These are phyloP conservation scores for Pachyuromys duprasi DNA, from an alignment of 2,797 vertebrate genomes.

Conservation along the genomic window DNA sequence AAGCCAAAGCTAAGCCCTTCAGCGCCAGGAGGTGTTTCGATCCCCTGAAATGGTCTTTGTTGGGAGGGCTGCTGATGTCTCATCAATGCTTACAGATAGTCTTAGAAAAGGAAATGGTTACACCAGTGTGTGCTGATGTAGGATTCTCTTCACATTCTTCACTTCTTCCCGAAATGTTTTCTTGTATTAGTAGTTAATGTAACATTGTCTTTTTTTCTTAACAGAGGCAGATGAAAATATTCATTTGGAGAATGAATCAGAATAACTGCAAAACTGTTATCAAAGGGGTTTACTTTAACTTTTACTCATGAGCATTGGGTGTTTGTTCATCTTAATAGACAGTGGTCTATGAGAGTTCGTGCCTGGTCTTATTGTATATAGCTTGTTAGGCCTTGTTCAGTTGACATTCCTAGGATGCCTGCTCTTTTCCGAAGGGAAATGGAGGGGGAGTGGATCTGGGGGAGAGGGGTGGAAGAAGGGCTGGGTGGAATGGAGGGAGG, in stretches of 20 bases:
- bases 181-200: neutral
- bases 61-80: neutral
- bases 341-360: neutral
- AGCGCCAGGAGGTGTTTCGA: neutral
- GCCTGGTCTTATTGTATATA: neutral
- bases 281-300: neutral
- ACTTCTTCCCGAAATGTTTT: neutral
- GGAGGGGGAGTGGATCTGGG: neutral
- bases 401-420: neutral
- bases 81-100: neutral
- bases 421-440: neutral
- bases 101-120: neutral
- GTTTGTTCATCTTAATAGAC: slow-evolving; percentile 3
- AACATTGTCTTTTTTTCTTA: neutral
- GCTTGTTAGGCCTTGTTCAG: neutral
- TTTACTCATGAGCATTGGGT: neutral
- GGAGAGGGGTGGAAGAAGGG: too few relatives aligned
- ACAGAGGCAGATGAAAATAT: slow-evolving; percentile 42
- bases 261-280: neutral
- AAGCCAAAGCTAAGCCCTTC: neutral
- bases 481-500: neutral
- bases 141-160: neutral
- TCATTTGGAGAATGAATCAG: slow-evolving; percentile 24
- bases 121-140: neutral
- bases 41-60: neutral